These are phyloP conservation scores for Alouatta palliata DNA, from an alignment of 2,113 vertebrate genomes.

Conservation along the genomic window DNA sequence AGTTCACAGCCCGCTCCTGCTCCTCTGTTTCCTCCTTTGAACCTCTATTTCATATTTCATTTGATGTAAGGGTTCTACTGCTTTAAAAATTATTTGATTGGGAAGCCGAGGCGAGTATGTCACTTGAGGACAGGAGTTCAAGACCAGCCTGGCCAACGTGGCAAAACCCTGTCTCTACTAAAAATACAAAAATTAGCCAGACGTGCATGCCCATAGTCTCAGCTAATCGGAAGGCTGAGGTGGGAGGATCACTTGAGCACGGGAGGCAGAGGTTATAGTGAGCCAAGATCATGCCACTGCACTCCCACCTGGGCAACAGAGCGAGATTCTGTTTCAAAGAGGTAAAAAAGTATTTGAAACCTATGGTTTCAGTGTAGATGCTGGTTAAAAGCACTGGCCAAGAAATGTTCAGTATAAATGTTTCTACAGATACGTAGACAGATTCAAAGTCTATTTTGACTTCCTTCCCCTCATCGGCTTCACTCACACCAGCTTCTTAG, in stretches of 20 bases:
- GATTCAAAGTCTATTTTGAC: neutral
- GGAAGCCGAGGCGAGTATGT: too few relatives aligned
- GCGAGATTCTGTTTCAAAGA: too few relatives aligned
- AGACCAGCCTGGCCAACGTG: too few relatives aligned
- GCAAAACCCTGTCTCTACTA: too few relatives aligned
- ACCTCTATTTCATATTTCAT: conserved; percentile 14
- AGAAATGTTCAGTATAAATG: neutral
- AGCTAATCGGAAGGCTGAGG: too few relatives aligned
- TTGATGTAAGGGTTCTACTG: conserved; percentile 3
- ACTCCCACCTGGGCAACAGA: too few relatives aligned
- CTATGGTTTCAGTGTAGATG: neutral
- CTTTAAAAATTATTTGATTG: neutral
- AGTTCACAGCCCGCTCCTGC: neutral
- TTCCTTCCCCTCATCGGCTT: neutral
- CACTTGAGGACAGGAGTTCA: too few relatives aligned
- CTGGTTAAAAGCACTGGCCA: neutral
- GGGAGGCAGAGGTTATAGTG: too few relatives aligned
- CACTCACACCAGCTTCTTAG: neutral
- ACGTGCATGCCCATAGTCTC: too few relatives aligned
- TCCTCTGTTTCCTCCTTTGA: neutral
- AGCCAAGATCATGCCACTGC: too few relatives aligned
- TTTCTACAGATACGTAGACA: neutral
- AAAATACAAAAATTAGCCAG: too few relatives aligned
- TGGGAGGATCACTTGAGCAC: too few relatives aligned
- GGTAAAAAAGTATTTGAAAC: neutral